phyloP scores from a whole-genome alignment of 2,113 vertebrate species.

The Nothocercus julius region DNA sequence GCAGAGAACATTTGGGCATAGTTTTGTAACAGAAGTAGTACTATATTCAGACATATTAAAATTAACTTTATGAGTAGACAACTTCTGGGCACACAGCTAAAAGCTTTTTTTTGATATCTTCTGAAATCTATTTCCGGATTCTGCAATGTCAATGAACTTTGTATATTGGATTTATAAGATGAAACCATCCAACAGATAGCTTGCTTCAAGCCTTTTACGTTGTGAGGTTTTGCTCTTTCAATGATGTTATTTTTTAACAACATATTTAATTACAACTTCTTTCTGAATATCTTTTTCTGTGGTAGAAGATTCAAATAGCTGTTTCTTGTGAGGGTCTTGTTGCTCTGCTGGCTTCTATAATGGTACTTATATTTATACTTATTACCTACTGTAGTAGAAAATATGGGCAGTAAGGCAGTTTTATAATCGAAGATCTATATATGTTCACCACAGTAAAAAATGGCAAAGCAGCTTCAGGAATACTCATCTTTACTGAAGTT shows the following conservation, averaged over 20 bases:
- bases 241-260: not conserved
- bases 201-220: not conserved
- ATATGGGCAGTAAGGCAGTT: fast-evolving
- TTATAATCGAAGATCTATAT: not conserved
- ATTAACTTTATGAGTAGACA: not conserved
- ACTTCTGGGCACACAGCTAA: not conserved
- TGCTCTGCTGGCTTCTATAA: not conserved
- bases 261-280: not conserved
- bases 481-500: not conserved
- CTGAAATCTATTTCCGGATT: not conserved
- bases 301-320: not conserved
- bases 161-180: not conserved
- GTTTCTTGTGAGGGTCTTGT: not conserved
- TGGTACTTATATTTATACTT: not conserved
- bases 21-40: not conserved
- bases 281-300: not conserved
- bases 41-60: not conserved
- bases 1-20: not conserved
- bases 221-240: not conserved
- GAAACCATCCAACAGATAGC: not conserved
- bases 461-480: not conserved
- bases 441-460: not conserved
- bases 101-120: not conserved
- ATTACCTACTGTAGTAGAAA: not conserved
- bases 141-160: fast-evolving